Percentiles rank a stretch among this genome's conserved stretches.
Conservation (phyloP, 2,113 vertebrate species). For the Tapirus terrestris region DNA sequence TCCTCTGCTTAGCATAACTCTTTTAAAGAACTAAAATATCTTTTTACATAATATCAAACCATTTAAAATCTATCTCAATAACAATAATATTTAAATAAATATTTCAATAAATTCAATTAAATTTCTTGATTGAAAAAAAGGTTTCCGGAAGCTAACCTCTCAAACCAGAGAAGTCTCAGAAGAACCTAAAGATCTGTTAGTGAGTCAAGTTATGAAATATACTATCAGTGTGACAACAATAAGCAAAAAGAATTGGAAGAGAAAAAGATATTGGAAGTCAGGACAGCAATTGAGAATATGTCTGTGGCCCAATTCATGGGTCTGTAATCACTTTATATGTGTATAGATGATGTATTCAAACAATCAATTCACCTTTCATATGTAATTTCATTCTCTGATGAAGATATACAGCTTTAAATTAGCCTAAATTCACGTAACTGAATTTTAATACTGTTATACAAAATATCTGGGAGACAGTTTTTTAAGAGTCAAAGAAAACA, state of each 20-base stretch:
- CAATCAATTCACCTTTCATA: background rate
- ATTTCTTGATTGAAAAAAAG: background rate
- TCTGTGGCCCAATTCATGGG: accelerated
- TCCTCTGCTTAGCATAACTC: background rate
- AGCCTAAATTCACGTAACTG: background rate
- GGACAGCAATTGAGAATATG: background rate
- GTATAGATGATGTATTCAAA: background rate
- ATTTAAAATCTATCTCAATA: background rate
- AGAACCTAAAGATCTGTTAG: background rate
- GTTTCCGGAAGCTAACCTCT: background rate
- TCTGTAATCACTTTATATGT: background rate
- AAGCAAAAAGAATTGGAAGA: background rate
- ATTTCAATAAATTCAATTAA: background rate
- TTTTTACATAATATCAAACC: background rate
- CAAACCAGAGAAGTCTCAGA: background rate
- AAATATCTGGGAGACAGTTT: background rate
- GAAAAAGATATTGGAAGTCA: background rate
- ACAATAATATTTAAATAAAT: background rate
- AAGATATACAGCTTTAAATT: background rate
- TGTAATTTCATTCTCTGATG: background rate
- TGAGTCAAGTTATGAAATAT: background rate
- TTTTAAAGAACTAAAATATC: background rate
- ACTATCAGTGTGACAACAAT: background rate
- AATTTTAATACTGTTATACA: background rate
- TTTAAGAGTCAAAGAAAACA: background rate